Percentiles rank a stretch among this genome's conserved stretches.
phyloP scores from a whole-genome alignment of 2,888 invertebrate species.

The Megamerina dolium region DNA sequence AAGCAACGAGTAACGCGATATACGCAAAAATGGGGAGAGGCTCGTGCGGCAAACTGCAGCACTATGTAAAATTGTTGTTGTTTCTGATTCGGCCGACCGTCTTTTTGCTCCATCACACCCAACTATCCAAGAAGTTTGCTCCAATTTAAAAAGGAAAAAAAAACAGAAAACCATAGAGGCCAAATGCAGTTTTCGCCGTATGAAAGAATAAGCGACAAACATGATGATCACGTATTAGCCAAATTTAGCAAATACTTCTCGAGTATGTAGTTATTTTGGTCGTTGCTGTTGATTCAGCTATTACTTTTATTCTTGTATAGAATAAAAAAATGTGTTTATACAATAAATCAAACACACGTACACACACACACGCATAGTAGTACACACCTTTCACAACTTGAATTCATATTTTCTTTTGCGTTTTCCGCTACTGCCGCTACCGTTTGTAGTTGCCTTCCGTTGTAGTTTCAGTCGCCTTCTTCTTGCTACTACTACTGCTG shows the following conservation, averaged over 20 bases:
- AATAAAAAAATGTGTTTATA: too few relatives aligned
- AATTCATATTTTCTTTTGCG: slow-evolving; percentile 38
- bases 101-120: not conserved
- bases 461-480: not conserved
- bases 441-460: slow-evolving; percentile 4
- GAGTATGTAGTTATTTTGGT: too few relatives aligned
- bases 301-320: too few relatives aligned
- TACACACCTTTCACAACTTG: slow-evolving; percentile 47
- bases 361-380: slow-evolving; percentile 12
- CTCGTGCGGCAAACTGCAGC: slow-evolving; percentile 16
- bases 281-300: too few relatives aligned
- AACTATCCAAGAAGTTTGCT: not conserved
- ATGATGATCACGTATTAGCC: too few relatives aligned
- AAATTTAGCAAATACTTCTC: too few relatives aligned
- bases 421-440: too few relatives aligned
- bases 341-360: not conserved
- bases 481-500: too few relatives aligned
- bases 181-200: not conserved
- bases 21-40: slow-evolving; percentile 12
- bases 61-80: slow-evolving; percentile 26
- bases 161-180: not conserved
- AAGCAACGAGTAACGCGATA: slow-evolving; percentile 10
- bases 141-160: not conserved
- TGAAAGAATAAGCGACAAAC: too few relatives aligned
- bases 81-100: too few relatives aligned